Conservation (phyloP, 2,888 invertebrate species). For the Chironomus riparius region DNA sequence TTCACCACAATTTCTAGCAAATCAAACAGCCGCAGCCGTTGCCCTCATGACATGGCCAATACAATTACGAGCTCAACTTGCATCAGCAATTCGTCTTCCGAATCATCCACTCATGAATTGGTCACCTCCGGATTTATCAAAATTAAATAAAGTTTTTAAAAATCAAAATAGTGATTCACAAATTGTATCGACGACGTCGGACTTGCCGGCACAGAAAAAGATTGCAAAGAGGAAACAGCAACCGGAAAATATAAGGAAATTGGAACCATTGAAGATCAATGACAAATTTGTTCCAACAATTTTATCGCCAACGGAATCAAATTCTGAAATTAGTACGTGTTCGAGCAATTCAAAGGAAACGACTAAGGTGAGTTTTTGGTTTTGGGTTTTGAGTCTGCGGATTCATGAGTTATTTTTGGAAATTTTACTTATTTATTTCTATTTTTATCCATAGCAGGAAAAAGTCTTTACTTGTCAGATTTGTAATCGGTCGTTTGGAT, state of each 20-base stretch:
- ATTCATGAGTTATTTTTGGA: too few species aligned
- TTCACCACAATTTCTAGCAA: slow-evolving; percentile 19
- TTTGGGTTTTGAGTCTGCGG: too few species aligned
- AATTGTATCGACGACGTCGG: slow-evolving; percentile 20
- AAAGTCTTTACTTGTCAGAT: slow-evolving; percentile 83
- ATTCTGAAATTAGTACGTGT: slow-evolving; percentile 1
- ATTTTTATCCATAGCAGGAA: slow-evolving; percentile 44
- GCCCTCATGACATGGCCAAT: slow-evolving; percentile 21
- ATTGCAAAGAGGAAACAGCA: slow-evolving; percentile 15
- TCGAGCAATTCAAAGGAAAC: slow-evolving; percentile 1
- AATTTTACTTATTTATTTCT: background rate
- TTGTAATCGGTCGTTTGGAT: slow-evolving; percentile 82
- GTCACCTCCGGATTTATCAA: background rate
- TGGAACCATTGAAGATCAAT: slow-evolving; percentile 9
- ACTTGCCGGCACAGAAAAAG: background rate
- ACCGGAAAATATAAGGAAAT: slow-evolving; percentile 12
- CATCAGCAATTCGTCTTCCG: slow-evolving; percentile 17
- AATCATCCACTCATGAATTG: slow-evolving; percentile 6
- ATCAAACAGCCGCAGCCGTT: slow-evolving; percentile 20
- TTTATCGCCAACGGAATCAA: background rate
- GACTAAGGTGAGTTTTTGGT: background rate
- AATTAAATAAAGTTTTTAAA: background rate
- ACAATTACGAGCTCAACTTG: slow-evolving; percentile 15
- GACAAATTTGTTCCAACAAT: background rate
- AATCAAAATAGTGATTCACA: slow-evolving; percentile 7